Conservation (phyloP, 2,888 invertebrate species). For the Entomobrya multifasciata region DNA sequence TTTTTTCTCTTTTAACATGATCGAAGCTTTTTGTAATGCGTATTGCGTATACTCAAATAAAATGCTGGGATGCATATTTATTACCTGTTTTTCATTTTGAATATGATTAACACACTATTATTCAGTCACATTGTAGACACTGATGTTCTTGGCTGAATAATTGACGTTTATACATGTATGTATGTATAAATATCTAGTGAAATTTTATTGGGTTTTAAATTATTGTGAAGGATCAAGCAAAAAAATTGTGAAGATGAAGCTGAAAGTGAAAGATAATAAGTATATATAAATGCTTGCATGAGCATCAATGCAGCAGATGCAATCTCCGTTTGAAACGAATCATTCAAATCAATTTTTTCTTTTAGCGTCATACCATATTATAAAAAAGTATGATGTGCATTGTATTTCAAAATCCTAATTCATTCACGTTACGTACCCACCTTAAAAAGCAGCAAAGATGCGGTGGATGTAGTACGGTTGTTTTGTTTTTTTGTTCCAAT, state of each 20-base stretch:
- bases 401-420: constrained; percentile 9
- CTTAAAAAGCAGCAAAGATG: constrained; percentile 24
- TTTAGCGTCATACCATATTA: constrained; percentile 6
- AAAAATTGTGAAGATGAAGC: constrained; percentile 1
- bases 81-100: not conserved
- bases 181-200: not conserved
- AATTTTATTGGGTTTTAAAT: not conserved
- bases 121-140: not conserved
- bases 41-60: too few relatives aligned
- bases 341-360: constrained; percentile 62
- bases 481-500: constrained; percentile 29
- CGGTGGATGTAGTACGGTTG: constrained; percentile 25
- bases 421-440: too few relatives aligned
- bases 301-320: constrained; percentile 53
- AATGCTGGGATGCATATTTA: not conserved
- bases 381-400: not conserved
- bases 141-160: not conserved
- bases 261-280: constrained; percentile 57
- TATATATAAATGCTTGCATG: not conserved
- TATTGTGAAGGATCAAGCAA: not conserved
- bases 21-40: too few relatives aligned
- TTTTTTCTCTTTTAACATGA: too few relatives aligned
- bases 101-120: not conserved
- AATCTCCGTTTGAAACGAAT: constrained; percentile 41
- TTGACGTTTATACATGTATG: not conserved